phyloP scores from a whole-genome alignment of 1,140 invertebrate species.

The Drosophila watanabei region DNA sequence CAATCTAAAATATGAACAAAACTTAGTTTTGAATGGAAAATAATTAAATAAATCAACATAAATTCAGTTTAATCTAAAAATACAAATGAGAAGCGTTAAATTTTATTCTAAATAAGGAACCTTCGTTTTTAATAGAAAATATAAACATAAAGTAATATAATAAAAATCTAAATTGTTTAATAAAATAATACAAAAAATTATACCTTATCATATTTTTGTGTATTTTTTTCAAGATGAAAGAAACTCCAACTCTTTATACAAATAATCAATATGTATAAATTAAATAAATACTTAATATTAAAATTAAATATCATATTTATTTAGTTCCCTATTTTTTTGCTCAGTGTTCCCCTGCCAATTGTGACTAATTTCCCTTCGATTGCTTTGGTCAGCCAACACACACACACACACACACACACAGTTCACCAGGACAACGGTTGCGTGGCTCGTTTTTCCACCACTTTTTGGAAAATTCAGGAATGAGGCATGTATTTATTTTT shows the following conservation, averaged over 20 bases:
- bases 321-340: neutral
- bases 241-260: neutral
- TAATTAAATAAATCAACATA: too few relatives aligned
- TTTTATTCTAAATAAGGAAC: too few relatives aligned
- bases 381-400: slow-evolving; percentile 22
- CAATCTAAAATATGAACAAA: too few relatives aligned
- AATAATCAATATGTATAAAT: neutral
- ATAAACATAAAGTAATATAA: too few relatives aligned
- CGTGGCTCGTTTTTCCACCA: neutral
- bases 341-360: neutral
- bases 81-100: too few relatives aligned
- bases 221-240: neutral
- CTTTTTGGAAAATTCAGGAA: neutral
- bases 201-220: neutral
- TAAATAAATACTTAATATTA: neutral
- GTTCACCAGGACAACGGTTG: slow-evolving; percentile 35
- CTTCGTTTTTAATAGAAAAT: neutral
- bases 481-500: neutral
- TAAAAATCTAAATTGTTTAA: too few relatives aligned
- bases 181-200: neutral
- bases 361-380: slow-evolving; percentile 13
- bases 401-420: neutral
- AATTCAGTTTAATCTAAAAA: too few relatives aligned
- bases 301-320: neutral
- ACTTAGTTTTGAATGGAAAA: too few relatives aligned